These are phyloP conservation scores for Trisateles emortualis DNA, from an alignment of 2,888 invertebrate genomes.

Conservation along the genomic window DNA sequence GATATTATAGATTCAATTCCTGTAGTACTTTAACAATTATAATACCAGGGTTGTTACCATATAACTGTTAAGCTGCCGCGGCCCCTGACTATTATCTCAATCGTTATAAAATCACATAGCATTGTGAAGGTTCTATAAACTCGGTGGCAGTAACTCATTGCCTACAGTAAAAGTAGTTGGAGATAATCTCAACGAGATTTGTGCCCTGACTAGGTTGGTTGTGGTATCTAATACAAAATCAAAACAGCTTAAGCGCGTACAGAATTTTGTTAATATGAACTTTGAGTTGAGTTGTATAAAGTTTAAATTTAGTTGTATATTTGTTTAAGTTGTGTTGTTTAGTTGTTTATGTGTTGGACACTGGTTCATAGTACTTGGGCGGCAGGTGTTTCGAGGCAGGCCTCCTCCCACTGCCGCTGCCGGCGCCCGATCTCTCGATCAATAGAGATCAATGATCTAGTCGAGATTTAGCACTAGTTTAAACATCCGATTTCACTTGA, in stretches of 20 bases:
- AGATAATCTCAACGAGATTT: slow-evolving; percentile 82
- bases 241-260: slow-evolving; percentile 30
- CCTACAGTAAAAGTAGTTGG: slow-evolving; percentile 75
- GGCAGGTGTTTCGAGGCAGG: slow-evolving; percentile 82
- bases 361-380: slow-evolving; percentile 83
- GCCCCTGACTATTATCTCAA: slow-evolving; percentile 41
- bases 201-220: slow-evolving; percentile 79
- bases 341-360: slow-evolving; percentile 49
- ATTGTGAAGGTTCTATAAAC: slow-evolving; percentile 68
- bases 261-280: slow-evolving; percentile 40
- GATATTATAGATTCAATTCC: too few species aligned
- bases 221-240: slow-evolving; percentile 24
- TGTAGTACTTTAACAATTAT: not conserved
- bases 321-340: slow-evolving; percentile 48
- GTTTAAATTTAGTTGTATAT: slow-evolving; percentile 52
- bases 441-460: slow-evolving; percentile 82
- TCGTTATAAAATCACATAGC: slow-evolving; percentile 60
- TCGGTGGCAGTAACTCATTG: slow-evolving; percentile 64
- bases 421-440: slow-evolving; percentile 74
- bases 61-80: slow-evolving; percentile 15
- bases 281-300: slow-evolving; percentile 54
- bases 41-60: slow-evolving; percentile 15
- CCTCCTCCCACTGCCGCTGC: slow-evolving; percentile 84
- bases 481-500: slow-evolving; percentile 36
- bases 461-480: slow-evolving; percentile 78